Evolutionary conservation across 1,140 invertebrate species (phyloP).

Genomic region (Caenorhabditis briggsae): DNA sequence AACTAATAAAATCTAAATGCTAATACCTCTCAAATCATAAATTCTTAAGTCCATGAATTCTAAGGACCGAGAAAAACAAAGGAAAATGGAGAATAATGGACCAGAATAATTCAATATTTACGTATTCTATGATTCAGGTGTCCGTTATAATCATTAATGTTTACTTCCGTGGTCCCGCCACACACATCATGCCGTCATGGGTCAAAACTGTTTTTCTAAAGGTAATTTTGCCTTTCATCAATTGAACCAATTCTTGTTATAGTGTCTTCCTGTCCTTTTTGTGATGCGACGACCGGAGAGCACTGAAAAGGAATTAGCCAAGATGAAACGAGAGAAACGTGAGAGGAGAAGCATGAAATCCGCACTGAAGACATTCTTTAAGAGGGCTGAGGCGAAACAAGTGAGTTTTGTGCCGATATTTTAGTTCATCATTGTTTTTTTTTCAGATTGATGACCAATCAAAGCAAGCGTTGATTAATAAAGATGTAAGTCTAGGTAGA

Average conservation of each 20-base stretch:
- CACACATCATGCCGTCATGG: constrained; percentile 90
- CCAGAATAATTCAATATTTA: too few species aligned
- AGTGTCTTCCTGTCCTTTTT: constrained; percentile 63
- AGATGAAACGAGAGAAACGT: constrained; percentile 64
- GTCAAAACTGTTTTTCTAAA: constrained; percentile 93
- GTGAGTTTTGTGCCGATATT: background rate
- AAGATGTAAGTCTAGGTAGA: background rate
- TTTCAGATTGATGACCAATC: constrained; percentile 46
- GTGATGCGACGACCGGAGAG: constrained; percentile 63
- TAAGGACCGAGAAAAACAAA: too few species aligned
- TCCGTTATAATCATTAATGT: constrained; percentile 98
- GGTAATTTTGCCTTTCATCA: background rate
- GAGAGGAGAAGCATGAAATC: constrained; percentile 67
- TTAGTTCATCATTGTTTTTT: background rate
- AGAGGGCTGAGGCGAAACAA: background rate
- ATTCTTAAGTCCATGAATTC: too few species aligned
- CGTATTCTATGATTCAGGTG: constrained; percentile 79
- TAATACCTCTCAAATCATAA: too few species aligned
- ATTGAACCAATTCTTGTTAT: background rate
- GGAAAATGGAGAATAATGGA: too few species aligned
- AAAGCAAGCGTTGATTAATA: background rate
- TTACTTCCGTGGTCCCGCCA: constrained; percentile 94
- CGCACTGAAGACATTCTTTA: constrained; percentile 32
- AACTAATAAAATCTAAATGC: too few species aligned
- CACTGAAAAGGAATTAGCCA: constrained; percentile 27